Conservation (phyloP, 2,797 vertebrate species). For the Telmatherina bonti region DNA sequence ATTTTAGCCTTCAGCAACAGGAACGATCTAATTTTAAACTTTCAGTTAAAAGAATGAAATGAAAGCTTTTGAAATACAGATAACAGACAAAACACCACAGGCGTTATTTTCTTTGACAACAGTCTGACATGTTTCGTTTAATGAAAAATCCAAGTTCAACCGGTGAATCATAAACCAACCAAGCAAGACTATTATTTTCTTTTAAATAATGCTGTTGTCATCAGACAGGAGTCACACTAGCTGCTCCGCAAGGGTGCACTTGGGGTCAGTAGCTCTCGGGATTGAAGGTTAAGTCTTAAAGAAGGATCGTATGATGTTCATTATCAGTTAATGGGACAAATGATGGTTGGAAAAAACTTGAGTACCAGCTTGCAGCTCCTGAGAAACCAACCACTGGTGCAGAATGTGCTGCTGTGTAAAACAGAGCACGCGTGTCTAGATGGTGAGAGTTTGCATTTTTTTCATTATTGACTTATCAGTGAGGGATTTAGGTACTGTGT, state of each 20-base stretch:
- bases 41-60: slow-evolving; percentile 31
- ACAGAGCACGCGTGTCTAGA: no score
- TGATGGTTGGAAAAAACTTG: not conserved
- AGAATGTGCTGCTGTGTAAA: not conserved
- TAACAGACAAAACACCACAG: not conserved
- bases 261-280: not conserved
- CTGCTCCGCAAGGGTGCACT: not conserved
- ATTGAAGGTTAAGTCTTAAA: not conserved
- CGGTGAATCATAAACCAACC: slow-evolving; percentile 13
- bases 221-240: not conserved
- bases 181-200: not conserved
- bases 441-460: no score
- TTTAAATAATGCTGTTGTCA: not conserved
- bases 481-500: not conserved
- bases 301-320: not conserved
- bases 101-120: slow-evolving; percentile 18
- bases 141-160: slow-evolving; percentile 2
- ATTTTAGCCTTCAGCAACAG: slow-evolving; percentile 32
- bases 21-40: slow-evolving; percentile 26
- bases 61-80: slow-evolving; percentile 20
- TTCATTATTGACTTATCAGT: no score
- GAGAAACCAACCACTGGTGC: not conserved
- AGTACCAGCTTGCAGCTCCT: not conserved
- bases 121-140: slow-evolving; percentile 12
- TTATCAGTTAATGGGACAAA: no score